Evolutionary conservation across 1,140 invertebrate species (phyloP), one percentile per base, ranked within the genome.

Genomic region (Trigoniulus corallinus): DNA sequence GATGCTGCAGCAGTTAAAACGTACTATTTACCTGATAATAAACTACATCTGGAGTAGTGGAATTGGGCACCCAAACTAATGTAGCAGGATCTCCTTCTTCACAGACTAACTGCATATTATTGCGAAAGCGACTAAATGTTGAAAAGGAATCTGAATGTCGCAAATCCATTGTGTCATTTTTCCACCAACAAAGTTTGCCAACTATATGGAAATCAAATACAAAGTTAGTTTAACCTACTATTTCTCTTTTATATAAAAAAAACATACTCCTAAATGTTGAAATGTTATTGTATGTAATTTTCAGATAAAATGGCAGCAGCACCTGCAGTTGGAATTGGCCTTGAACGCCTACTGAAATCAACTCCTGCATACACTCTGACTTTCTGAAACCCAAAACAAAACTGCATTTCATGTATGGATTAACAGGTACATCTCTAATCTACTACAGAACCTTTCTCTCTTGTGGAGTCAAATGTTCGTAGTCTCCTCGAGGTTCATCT

Each of bases 1-100:
- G 12, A 44, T 7, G 7, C 7, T 24, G 18, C 4, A 44, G 7
- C 21, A 21, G 18, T 34, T 26, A 12, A 47, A 39, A n/a, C n/a
- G n/a, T n/a, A n/a, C n/a, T n/a, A 49, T 15, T 18, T 54, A 66
- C 64, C 53, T 92, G 85, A 62, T 94, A 95, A 67, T 93, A 95
- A 18, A 95, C 86, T 10, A 78, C 72, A 64, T 94, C 88, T 0
- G 91, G 89, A 83, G 88, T 93, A 0, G 83, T 78, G 13, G 81
- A 77, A 63, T 93, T 91, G 1, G 91, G 91, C 2, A 83, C 84
- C 2, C 93, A 78, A 63, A 80, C 75, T 10, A 94, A 69, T 15
- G 78, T 65, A 0, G 79, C 83, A 3, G 81, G 74, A 48, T 81
- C 76, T 12, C 76, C 79, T 59, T 72, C 58, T 57, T 81, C 77